Base-by-base conservation (phyloP, 2,888 invertebrate species). In the Amiota communis region DNA sequence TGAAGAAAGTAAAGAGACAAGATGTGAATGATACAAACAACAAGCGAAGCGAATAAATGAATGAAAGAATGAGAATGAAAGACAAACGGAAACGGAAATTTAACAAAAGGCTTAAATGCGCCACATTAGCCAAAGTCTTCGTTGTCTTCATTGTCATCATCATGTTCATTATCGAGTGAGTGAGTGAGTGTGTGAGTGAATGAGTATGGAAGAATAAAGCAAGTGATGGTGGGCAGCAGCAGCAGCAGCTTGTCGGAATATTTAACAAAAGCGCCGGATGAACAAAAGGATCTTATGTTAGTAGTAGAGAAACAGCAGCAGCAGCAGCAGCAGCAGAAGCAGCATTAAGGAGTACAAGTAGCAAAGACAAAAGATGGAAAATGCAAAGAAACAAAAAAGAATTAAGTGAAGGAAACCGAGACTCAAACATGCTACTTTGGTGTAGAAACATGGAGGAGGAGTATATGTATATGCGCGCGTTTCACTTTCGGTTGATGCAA, bases 51-150 rank as follows among this genome's bases (percentile, higher is more conserved):
- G 15, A 3, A 57, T 17, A n/a, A 59, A 59, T 53, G 53, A 20
- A 17, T 4, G 59, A 15, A 59, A 59, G 11, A 59, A 59, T 11
- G 59, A 15, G 20, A 15, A 59, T 20, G 73, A 80, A 80, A 75
- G 80, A 76, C 76, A 79, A 71, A 75, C 80, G 80, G 80, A 80
- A 80, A 74, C 79, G 80, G 76, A 79, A 79, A 79, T 79, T 79
- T 75, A 79, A 72, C 74, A 76, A 73, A 78, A 74, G 74, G 72
- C 72, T 68, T 68, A 68, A 65, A 68, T 68, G 53, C 67, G 67
- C 51, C 67, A 68, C 67, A 68, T 68, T 68, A 68, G 67, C 67
- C 20, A 68, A 51, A 20, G 51, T 46, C 10, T 17, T 64, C 51
- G 36, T 17, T 20, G 59, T 59, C 11, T 2, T 11, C 57, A 51